Conservation (phyloP, 2,888 invertebrate species). For the Latrodectus hesperus region DNA sequence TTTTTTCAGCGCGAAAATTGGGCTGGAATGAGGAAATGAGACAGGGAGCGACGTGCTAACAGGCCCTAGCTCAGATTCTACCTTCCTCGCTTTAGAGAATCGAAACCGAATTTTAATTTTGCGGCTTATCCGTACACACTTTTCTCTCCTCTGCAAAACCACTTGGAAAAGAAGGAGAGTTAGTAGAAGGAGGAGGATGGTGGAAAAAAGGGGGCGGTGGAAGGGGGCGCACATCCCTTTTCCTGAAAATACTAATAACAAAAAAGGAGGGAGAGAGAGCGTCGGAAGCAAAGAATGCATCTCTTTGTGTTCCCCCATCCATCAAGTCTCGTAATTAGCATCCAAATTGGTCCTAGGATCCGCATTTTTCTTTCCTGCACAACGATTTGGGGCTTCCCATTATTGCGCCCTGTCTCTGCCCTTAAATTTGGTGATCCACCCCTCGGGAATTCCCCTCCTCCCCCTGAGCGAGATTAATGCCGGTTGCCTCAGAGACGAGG, state of each 20-base stretch:
- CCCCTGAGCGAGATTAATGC: slow-evolving; percentile 42
- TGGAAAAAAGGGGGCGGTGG: not conserved
- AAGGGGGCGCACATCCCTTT: not conserved
- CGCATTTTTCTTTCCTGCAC: slow-evolving; percentile 57
- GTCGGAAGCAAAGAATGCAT: slow-evolving; percentile 37
- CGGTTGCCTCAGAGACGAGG: slow-evolving; percentile 38
- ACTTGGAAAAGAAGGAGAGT: not conserved
- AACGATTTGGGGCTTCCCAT: slow-evolving; percentile 36
- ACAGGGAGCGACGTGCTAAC: too few relatives aligned
- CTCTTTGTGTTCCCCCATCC: slow-evolving; percentile 52
- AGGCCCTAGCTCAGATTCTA: too few relatives aligned
- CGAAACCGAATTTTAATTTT: slow-evolving; percentile 57
- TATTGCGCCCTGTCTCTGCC: slow-evolving; percentile 34
- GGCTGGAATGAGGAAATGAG: too few relatives aligned
- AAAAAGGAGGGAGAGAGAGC: slow-evolving; percentile 1
- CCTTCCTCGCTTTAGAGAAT: too few relatives aligned
- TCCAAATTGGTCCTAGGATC: slow-evolving; percentile 57
- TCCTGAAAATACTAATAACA: slow-evolving; percentile 39
- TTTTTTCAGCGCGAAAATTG: too few relatives aligned
- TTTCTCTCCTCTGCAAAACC: slow-evolving; percentile 17
- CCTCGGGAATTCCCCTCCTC: not conserved
- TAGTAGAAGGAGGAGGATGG: not conserved
- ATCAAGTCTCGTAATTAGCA: slow-evolving; percentile 59
- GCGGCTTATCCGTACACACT: slow-evolving; percentile 36
- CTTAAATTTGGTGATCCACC: slow-evolving; percentile 33